Conservation (phyloP, 2,888 invertebrate genomes). For the Thalpophila matura region DNA sequence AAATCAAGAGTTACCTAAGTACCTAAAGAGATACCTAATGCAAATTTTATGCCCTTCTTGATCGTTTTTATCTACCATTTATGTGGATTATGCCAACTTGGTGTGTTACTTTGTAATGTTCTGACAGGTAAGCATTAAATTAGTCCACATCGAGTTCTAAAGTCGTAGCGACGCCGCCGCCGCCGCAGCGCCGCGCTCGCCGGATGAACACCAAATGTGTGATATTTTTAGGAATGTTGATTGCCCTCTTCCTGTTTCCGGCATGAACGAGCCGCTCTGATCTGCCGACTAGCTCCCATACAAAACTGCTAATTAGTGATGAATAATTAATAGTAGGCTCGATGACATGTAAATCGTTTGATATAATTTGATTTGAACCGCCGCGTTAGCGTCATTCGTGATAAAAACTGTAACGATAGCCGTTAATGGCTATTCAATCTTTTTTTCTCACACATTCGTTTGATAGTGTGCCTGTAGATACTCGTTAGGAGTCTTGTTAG, state of each 20-base stretch:
- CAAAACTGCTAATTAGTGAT: constrained; percentile 86
- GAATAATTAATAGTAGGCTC: constrained; percentile 83
- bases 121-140: constrained; percentile 52
- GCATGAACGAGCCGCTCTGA: constrained; percentile 79
- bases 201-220: constrained; percentile 90
- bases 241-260: constrained; percentile 90
- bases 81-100: constrained; percentile 7
- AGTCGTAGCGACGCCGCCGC: constrained; percentile 52
- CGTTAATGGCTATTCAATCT: constrained; percentile 14
- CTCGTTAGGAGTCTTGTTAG: constrained; percentile 10
- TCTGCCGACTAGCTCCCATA: constrained; percentile 79
- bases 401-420: constrained; percentile 45
- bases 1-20: too few species aligned
- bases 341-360: constrained; percentile 76
- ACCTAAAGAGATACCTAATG: too few species aligned
- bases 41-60: too few species aligned
- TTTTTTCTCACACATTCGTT: constrained; percentile 28
- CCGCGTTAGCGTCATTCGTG: constrained; percentile 30
- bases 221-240: constrained; percentile 91
- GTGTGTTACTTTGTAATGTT: constrained; percentile 49
- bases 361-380: constrained; percentile 66
- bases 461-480: neutral
- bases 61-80: too few species aligned
- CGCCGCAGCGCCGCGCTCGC: constrained; percentile 69
- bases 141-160: constrained; percentile 54